A percentile compares a stretch with the other conserved stretches of the same genome.
Evolutionary conservation across 2,113 vertebrate genomes (phyloP).

Genomic region (Paramormyrops kingsleyae): DNA sequence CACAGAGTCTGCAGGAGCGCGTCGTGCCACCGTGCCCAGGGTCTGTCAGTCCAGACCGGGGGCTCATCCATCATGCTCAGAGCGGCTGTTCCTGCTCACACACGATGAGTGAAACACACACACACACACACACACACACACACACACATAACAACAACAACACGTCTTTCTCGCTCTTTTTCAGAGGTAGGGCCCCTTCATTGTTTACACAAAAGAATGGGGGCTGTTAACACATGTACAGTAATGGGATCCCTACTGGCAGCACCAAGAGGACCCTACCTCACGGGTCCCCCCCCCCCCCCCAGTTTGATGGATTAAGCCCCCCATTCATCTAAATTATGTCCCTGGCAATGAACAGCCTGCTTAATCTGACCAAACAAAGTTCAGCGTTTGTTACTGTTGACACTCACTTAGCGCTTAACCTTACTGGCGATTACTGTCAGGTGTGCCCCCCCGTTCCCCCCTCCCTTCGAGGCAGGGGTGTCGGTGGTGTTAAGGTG

Average conservation of each 20-base stretch:
- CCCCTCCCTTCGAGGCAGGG: background rate
- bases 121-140: background rate
- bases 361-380: constrained; percentile 62
- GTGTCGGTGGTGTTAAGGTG: background rate
- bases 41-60: constrained; percentile 48
- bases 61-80: constrained; percentile 65
- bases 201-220: constrained; percentile 65
- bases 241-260: constrained; percentile 69
- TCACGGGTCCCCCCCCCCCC: constrained; percentile 44
- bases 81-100: constrained; percentile 51
- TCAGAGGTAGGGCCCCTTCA: constrained; percentile 61
- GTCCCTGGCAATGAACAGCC: constrained; percentile 68
- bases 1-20: constrained; percentile 22
- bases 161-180: constrained; percentile 21
- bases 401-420: constrained; percentile 57
- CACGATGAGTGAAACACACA: constrained; percentile 42
- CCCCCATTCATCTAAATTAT: constrained; percentile 81
- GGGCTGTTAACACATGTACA: constrained; percentile 72
- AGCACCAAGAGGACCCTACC: constrained; percentile 39
- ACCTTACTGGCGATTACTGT: constrained; percentile 59
- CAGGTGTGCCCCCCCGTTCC: constrained; percentile 14
- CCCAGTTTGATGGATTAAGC: constrained; percentile 67
- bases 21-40: constrained; percentile 43
- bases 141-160: background rate
- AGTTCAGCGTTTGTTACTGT: constrained; percentile 59